Conservation (phyloP, 2,113 vertebrate species). For the Donacobius atricapilla region DNA sequence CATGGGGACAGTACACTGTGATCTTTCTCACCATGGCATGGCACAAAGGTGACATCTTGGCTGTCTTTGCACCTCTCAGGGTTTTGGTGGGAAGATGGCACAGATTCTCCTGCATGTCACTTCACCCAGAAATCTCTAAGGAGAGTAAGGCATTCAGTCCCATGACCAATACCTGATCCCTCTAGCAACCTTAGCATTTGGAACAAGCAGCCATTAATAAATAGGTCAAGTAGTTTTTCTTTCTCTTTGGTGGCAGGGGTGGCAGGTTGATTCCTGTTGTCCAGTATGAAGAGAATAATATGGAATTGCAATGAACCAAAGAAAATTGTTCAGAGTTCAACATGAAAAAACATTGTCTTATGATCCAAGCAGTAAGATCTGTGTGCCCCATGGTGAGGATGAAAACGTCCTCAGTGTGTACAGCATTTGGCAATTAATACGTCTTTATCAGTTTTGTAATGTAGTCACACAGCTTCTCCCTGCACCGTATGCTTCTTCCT, state of each 20-base stretch:
- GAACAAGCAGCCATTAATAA: not conserved
- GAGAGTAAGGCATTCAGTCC: not conserved
- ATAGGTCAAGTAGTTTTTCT: not conserved
- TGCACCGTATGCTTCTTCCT: not conserved
- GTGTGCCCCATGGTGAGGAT: not conserved
- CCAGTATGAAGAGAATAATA: not conserved
- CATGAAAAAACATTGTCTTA: not conserved
- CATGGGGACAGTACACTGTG: not conserved
- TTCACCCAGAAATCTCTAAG: not conserved
- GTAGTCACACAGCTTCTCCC: not conserved
- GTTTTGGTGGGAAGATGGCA: not conserved
- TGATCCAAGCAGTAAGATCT: not conserved
- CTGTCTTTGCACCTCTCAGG: not conserved
- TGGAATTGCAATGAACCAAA: not conserved
- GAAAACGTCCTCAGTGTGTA: not conserved
- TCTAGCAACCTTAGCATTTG: not conserved
- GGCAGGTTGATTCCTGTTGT: not conserved
- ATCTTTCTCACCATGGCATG: not conserved
- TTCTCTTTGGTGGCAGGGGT: not conserved
- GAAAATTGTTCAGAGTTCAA: not conserved
- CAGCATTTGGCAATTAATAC: not conserved
- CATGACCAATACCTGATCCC: not conserved
- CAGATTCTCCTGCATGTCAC: not conserved
- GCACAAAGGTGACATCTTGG: not conserved
- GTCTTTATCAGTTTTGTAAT: not conserved